These are phyloP conservation scores for Scolopax rusticola DNA, from an alignment of 2,797 vertebrate genomes.

Conservation along the genomic window DNA sequence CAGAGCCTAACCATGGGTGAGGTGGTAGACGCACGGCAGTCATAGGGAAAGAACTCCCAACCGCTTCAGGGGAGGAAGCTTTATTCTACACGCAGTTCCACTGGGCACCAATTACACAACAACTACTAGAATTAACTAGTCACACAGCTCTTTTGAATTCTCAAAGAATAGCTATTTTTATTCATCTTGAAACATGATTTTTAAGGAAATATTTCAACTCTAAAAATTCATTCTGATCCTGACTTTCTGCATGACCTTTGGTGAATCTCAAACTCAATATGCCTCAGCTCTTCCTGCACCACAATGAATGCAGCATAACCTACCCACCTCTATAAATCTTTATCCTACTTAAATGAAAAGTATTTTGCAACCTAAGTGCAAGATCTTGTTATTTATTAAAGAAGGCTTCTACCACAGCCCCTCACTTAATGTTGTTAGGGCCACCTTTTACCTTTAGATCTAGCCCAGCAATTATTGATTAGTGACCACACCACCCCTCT, in stretches of 20 bases:
- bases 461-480: slow-evolving; percentile 54
- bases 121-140: neutral
- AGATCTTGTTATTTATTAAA: slow-evolving; percentile 59
- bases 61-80: neutral
- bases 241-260: neutral
- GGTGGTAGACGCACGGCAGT: neutral
- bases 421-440: neutral
- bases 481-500: slow-evolving; percentile 12
- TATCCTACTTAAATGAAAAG: neutral
- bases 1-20: neutral
- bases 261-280: neutral
- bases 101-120: neutral
- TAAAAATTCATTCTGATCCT: neutral
- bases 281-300: neutral
- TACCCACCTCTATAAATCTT: slow-evolving; percentile 20
- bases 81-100: neutral
- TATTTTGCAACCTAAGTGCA: neutral
- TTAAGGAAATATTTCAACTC: neutral
- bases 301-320: neutral
- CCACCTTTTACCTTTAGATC: slow-evolving; percentile 36
- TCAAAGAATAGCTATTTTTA: neutral
- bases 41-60: neutral
- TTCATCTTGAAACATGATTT: neutral
- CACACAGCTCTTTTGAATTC: neutral
- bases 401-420: neutral